These are phyloP conservation scores for Coregonus suidteri DNA, from an alignment of 2,797 vertebrate genomes.

Conservation along the genomic window DNA sequence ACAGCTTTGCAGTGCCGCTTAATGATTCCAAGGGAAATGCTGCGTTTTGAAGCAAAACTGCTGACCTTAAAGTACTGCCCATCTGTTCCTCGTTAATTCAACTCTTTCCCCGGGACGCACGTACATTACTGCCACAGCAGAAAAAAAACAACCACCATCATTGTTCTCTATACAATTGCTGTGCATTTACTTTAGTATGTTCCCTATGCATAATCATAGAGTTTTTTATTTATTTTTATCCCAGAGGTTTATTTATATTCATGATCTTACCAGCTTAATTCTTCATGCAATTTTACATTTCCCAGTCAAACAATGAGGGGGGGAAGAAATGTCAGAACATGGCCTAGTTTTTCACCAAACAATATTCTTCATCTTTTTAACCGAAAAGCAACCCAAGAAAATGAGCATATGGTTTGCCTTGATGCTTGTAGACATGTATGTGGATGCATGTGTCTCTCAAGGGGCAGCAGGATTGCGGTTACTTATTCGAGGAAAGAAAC, in stretches of 20 bases:
- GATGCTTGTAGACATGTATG: no score
- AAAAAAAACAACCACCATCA: neutral
- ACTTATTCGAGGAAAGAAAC: no score
- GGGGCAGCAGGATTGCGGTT: no score
- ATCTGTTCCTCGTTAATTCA: constrained; percentile 58
- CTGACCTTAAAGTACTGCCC: constrained; percentile 59
- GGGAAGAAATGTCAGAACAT: neutral
- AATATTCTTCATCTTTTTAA: neutral
- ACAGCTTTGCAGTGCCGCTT: neutral
- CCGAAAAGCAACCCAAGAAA: neutral
- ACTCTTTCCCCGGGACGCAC: constrained; percentile 53
- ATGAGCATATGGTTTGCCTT: neutral
- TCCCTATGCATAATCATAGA: neutral
- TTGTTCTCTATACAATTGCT: constrained; percentile 4
- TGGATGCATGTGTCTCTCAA: no score
- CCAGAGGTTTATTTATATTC: neutral
- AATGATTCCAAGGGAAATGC: constrained; percentile 45
- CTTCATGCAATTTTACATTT: neutral
- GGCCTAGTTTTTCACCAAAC: neutral
- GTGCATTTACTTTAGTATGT: neutral
- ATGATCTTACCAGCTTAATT: neutral
- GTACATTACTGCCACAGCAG: constrained; percentile 34
- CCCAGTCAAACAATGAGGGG: neutral
- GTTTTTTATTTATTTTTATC: neutral
- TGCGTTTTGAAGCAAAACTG: constrained; percentile 28